These are phyloP conservation scores for Salticus scenicus DNA, from an alignment of 2,888 invertebrate species.

Conservation along the genomic window DNA sequence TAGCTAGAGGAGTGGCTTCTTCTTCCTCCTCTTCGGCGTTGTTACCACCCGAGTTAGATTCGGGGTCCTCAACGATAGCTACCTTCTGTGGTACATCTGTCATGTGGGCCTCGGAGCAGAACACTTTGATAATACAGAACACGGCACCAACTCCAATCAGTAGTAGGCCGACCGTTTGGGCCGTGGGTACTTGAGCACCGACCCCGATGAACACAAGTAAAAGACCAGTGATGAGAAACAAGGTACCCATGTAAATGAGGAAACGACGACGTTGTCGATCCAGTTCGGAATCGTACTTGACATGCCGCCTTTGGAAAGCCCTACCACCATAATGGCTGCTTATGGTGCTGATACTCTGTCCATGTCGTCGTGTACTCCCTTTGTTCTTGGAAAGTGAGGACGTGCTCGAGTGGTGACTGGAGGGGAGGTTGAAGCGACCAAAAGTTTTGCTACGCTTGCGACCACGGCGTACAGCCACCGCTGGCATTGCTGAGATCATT, in stretches of 20 bases:
- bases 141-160: constrained; percentile 70
- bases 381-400: constrained; percentile 37
- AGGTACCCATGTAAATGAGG: constrained; percentile 70
- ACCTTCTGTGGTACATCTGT: constrained; percentile 51
- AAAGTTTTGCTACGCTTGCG: constrained; percentile 80
- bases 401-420: constrained; percentile 65
- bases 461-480: constrained; percentile 89
- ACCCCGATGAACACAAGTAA: constrained; percentile 71
- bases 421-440: constrained; percentile 53
- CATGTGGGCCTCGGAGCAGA: constrained; percentile 63
- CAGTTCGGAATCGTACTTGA: constrained; percentile 37
- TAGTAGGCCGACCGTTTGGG: constrained; percentile 70
- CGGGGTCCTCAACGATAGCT: constrained; percentile 33
- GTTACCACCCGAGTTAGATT: constrained; percentile 34
- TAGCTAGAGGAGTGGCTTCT: constrained; percentile 45
- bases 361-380: not conserved
- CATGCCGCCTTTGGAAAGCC: constrained; percentile 20
- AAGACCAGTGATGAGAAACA: constrained; percentile 70
- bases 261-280: constrained; percentile 63
- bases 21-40: constrained; percentile 32
- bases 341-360: constrained; percentile 63
- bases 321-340: constrained; percentile 14
- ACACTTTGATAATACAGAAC: constrained; percentile 71
- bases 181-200: constrained; percentile 57
- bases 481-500: constrained; percentile 93